Percentiles rank a stretch among this genome's conserved stretches.
Evolutionary conservation across 2,113 vertebrate species (phyloP).

Genomic region (Ceyx margarethae): DNA sequence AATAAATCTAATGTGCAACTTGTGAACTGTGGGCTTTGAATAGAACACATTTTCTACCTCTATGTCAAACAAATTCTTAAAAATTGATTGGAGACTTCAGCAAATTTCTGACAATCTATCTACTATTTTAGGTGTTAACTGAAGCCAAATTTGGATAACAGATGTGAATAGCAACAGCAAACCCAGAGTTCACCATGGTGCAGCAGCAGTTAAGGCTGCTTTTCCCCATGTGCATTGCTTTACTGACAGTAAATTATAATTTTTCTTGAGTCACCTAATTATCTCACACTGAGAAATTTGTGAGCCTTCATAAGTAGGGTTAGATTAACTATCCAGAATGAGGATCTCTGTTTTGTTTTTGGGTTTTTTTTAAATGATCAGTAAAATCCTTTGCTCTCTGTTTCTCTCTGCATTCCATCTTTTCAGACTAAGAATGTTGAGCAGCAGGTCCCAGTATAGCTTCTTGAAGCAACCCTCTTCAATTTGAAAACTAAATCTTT

Average conservation of each 20-base stretch:
- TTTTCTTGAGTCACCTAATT: not conserved
- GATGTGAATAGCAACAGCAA: not conserved
- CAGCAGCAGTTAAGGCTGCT: not conserved
- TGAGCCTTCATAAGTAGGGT: not conserved
- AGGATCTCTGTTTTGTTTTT: not conserved
- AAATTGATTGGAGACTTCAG: not conserved
- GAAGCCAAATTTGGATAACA: not conserved
- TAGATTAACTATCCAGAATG: not conserved
- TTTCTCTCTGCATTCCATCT: not conserved
- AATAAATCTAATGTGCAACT: not conserved
- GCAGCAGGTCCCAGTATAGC: not conserved
- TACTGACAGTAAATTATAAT: not conserved
- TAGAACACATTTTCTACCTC: not conserved
- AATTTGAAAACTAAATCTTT: not conserved
- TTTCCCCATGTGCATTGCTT: not conserved
- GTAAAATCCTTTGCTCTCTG: not conserved
- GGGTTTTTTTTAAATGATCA: too few relatives aligned
- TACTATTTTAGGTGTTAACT: not conserved
- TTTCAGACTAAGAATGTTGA: not conserved
- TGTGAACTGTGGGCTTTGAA: not conserved
- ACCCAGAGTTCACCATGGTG: not conserved
- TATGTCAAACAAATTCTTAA: not conserved
- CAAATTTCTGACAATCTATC: not conserved
- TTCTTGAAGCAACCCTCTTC: not conserved
- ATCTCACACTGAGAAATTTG: not conserved